phyloP scores from a whole-genome alignment of 1,140 invertebrate genomes.

The Pseudomyrmex cubaensis region DNA sequence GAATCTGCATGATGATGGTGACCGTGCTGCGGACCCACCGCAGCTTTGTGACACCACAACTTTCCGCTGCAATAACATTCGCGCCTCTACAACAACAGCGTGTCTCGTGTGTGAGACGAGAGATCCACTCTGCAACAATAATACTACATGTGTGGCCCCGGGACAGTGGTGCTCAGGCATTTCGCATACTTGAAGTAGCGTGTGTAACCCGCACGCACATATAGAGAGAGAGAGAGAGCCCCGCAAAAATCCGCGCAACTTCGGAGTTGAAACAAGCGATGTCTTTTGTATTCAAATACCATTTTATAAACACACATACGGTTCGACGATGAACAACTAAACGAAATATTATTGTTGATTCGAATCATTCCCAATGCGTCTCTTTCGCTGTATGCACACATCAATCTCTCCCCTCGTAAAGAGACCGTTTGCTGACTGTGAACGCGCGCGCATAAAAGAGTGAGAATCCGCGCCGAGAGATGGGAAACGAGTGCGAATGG shows the following conservation, averaged over 20 bases:
- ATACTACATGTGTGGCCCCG: conserved; percentile 80
- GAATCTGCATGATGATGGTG: conserved; percentile 42
- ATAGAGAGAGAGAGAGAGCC: no score
- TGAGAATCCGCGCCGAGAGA: conserved; percentile 19
- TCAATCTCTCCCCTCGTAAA: neutral
- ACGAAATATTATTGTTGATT: conserved; percentile 49
- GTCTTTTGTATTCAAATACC: conserved; percentile 14
- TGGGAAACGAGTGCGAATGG: conserved; percentile 41
- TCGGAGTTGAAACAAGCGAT: conserved; percentile 26
- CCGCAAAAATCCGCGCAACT: conserved; percentile 32
- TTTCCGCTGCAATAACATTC: conserved; percentile 80
- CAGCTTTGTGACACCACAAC: conserved; percentile 79
- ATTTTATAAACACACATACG: neutral
- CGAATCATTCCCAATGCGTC: conserved; percentile 8
- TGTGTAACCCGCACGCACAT: neutral
- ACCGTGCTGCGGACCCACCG: conserved; percentile 70
- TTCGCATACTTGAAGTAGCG: conserved; percentile 45
- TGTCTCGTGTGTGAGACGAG: conserved; percentile 65
- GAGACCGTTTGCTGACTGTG: neutral
- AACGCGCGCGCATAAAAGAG: conserved; percentile 4
- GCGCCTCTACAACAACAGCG: conserved; percentile 76
- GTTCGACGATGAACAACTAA: neutral
- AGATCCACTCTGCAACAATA: conserved; percentile 81
- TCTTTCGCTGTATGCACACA: neutral
- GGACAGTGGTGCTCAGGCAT: conserved; percentile 73